These are phyloP conservation scores for Cerastis rubricosa DNA, from an alignment of 2,888 invertebrate species.

Conservation along the genomic window DNA sequence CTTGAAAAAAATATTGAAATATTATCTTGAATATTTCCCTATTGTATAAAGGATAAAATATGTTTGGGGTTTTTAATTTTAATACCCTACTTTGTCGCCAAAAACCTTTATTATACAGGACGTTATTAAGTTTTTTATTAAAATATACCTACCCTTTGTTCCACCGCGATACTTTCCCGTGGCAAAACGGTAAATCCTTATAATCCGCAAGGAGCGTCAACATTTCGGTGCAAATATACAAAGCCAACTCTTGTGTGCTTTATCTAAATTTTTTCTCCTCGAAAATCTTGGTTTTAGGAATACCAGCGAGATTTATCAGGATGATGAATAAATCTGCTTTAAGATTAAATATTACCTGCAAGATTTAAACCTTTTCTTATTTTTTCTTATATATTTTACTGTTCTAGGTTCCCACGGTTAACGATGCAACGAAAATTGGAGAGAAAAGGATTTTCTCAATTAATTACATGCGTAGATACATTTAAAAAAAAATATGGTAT, in stretches of 20 bases:
- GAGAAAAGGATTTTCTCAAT: background rate
- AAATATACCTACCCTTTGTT: slow-evolving; percentile 58
- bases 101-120: slow-evolving; percentile 13
- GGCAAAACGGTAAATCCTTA: slow-evolving; percentile 73
- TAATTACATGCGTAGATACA: background rate
- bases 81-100: slow-evolving; percentile 9
- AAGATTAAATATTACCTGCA: slow-evolving; percentile 56
- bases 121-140: slow-evolving; percentile 54
- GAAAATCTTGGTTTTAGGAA: slow-evolving; percentile 62
- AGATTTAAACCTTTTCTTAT: background rate
- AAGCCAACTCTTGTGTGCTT: slow-evolving; percentile 69
- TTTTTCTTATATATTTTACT: background rate
- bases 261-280: slow-evolving; percentile 64
- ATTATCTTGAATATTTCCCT: background rate
- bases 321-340: slow-evolving; percentile 58
- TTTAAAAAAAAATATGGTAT: background rate
- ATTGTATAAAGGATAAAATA: slow-evolving; percentile 10
- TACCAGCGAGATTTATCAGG: slow-evolving; percentile 44
- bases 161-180: slow-evolving; percentile 65
- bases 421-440: background rate
- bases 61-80: background rate
- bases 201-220: slow-evolving; percentile 74
- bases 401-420: background rate
- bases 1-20: background rate
- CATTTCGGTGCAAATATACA: slow-evolving; percentile 73